Evolutionary conservation across 2,888 invertebrate genomes (phyloP), one percentile per base, ranked within the genome.

Genomic region (Acronicta psi): DNA sequence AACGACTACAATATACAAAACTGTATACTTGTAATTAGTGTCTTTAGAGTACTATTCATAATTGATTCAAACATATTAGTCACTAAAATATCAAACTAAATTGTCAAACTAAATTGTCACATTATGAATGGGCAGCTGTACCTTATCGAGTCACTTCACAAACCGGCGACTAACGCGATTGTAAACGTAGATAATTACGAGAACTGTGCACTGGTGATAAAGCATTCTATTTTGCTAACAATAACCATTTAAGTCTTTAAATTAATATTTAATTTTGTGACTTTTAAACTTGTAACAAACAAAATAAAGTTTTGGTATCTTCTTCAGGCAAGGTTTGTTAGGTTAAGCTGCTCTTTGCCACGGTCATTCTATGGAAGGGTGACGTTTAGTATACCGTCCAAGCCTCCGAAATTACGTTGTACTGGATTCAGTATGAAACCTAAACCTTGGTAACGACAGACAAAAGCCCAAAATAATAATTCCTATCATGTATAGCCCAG

Each of bases 201-300:
- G 66, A 71, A 70, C 62, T 54, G 50, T 59, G 70, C 58, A 69
- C 65, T 67, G 54, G 47, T 52, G 77, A 79, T 79, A 77, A 79
- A 81, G 46, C 52, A 67, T 64, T 73, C 66, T 69, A 54, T 68
- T 52, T 55, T 51, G 59, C 66, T 70, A 59, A 61, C 63, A 67
- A 69, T 59, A 62, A 61, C 59, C 60, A 63, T 76, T 76, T 61
- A 66, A 63, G 53, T 66, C 69, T 50, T 52, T 50, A 36, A 59
- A 45, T 42, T 38, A 47, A 53, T 16, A 23, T 25, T 41, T 18
- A 25, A 25, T 52, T 50, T 31, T 44, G 55, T 50, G 20, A 44
- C 41, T 17, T n/a, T n/a, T 36, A 18, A 59, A 49, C 25, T 60
- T 17, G 34, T 20, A 18, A 17, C 2, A 17, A 40, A 13, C 31